These are phyloP conservation scores for Riparia riparia DNA, from an alignment of 2,113 vertebrate genomes.

Conservation along the genomic window DNA sequence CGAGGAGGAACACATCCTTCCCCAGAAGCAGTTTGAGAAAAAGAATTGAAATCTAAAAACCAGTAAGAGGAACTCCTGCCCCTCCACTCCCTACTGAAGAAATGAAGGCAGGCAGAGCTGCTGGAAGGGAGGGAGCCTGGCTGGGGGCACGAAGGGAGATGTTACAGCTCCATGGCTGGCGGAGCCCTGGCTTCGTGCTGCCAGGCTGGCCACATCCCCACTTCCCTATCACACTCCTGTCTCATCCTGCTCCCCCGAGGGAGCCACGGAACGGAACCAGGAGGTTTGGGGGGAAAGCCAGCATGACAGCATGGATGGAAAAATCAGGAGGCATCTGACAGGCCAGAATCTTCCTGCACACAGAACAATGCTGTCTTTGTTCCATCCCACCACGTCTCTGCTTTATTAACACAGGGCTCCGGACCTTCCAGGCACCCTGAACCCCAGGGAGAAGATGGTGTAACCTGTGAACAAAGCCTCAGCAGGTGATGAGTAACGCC, in stretches of 20 bases:
- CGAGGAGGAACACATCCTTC: not conserved
- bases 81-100: not conserved
- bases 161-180: not conserved
- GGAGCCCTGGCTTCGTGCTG: not conserved
- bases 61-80: not conserved
- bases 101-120: not conserved
- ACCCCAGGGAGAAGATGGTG: not conserved
- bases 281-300: not conserved
- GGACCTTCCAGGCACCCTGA: not conserved
- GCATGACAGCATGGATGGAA: not conserved
- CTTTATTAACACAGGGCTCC: not conserved
- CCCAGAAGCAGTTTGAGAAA: not conserved
- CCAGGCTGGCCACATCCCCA: not conserved
- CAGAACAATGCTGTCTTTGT: not conserved
- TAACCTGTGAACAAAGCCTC: not conserved
- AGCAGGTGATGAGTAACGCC: not conserved
- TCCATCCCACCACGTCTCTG: not conserved
- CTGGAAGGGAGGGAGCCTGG: not conserved
- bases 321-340: not conserved
- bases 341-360: not conserved
- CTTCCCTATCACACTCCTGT: not conserved
- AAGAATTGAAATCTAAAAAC: not conserved
- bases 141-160: not conserved
- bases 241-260: not conserved
- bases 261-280: accelerated